Conservation (phyloP, 2,888 invertebrate species). For the Lithophane semibrunnea region DNA sequence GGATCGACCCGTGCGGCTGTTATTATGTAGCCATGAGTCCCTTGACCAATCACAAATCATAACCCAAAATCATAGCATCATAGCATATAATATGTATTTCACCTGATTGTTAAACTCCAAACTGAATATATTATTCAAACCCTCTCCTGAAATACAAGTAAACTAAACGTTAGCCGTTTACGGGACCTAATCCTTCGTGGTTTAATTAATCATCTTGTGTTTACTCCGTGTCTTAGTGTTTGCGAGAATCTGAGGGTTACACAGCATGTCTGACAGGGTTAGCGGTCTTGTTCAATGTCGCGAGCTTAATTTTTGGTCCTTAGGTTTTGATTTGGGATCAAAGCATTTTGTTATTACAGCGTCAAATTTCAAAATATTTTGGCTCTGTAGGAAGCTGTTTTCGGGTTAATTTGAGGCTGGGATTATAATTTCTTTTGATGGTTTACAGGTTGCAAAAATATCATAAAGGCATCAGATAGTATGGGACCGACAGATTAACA, state of each 20-base stretch:
- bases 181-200: slow-evolving; percentile 52
- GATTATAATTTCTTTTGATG: too few species aligned
- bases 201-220: slow-evolving; percentile 64
- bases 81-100: not conserved
- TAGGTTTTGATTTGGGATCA: not conserved
- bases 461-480: too few species aligned
- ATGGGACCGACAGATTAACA: too few species aligned
- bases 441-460: too few species aligned
- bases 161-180: slow-evolving; percentile 51
- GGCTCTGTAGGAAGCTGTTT: not conserved
- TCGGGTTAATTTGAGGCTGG: not conserved
- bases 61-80: not conserved
- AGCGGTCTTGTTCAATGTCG: slow-evolving; percentile 12
- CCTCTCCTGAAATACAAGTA: slow-evolving; percentile 32
- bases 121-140: slow-evolving; percentile 37
- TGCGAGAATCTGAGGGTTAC: slow-evolving; percentile 38
- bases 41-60: not conserved
- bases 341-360: not conserved
- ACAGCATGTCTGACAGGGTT: slow-evolving; percentile 24
- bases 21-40: not conserved
- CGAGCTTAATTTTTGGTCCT: not conserved
- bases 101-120: slow-evolving; percentile 8
- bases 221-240: slow-evolving; percentile 52
- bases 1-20: not conserved
- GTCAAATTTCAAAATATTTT: not conserved